Evolutionary conservation across 1,140 invertebrate species (phyloP).

Genomic region (Conus ventricosus): DNA sequence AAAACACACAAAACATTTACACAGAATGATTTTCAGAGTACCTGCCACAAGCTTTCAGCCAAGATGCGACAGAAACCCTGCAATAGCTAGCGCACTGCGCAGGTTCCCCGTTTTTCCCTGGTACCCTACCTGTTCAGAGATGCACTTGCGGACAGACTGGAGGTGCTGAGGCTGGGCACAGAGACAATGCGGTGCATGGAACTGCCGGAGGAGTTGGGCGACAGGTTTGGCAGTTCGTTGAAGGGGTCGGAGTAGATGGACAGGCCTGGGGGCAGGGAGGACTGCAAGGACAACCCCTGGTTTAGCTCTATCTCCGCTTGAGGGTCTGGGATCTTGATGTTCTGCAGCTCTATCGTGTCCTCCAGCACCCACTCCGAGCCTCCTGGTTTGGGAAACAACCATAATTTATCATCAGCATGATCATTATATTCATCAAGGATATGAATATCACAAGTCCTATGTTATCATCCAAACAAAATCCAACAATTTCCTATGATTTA

Average conservation of each 20-base stretch:
- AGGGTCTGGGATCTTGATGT: conserved; percentile 71
- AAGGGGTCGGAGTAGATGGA: conserved; percentile 39
- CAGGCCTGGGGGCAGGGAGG: conserved; percentile 25
- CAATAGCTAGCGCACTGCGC: no score
- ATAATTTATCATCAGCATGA: neutral
- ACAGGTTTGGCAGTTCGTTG: conserved; percentile 5
- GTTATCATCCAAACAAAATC: neutral
- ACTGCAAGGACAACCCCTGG: conserved; percentile 26
- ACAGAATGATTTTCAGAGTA: no score
- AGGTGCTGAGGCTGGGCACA: conserved; percentile 95
- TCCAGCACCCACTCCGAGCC: conserved; percentile 99
- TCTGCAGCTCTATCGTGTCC: conserved; percentile 81
- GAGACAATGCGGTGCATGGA: conserved; percentile 82
- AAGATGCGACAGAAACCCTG: no score
- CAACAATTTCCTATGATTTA: no score
- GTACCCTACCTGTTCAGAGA: conserved; percentile 83
- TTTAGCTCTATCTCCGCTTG: conserved; percentile 51
- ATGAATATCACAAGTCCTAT: neutral
- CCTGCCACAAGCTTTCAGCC: no score
- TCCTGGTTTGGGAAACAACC: conserved; percentile 72
- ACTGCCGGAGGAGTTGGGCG: conserved; percentile 47
- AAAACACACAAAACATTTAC: no score
- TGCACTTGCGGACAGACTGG: conserved; percentile 90
- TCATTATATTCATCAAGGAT: neutral
- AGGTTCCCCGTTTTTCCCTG: neutral